Conservation (phyloP, 2,113 vertebrate genomes). For the Carettochelys insculpta region DNA sequence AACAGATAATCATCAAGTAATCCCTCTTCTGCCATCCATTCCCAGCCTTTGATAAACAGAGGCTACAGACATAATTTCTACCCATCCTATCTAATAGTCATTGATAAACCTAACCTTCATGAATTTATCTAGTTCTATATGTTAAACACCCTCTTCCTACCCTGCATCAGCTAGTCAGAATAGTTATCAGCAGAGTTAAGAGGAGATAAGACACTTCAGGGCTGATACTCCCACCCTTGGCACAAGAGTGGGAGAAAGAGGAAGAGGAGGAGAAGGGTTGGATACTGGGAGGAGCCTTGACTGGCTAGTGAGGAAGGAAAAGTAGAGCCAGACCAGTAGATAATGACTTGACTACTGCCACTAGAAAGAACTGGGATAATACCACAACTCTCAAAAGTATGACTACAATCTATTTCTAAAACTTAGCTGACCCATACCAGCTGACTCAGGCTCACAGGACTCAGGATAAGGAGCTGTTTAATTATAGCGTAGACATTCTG, state of each 20-base stretch:
- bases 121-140: too few species aligned
- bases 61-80: too few species aligned
- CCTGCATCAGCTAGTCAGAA: neutral
- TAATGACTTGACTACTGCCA: neutral
- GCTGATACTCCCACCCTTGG: neutral
- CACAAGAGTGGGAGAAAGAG: neutral
- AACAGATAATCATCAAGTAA: too few species aligned
- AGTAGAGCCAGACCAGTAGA: neutral
- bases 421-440: neutral
- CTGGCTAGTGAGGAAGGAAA: neutral
- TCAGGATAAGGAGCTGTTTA: neutral
- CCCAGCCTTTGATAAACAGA: too few species aligned
- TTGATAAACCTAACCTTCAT: too few species aligned
- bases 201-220: too few species aligned
- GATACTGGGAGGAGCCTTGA: neutral
- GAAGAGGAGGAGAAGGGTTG: neutral
- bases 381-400: neutral
- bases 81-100: too few species aligned
- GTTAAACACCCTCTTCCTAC: neutral
- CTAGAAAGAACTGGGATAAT: neutral
- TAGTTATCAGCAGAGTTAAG: neutral
- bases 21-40: too few species aligned
- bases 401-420: neutral
- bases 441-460: neutral
- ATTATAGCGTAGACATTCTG: neutral